phyloP scores from a whole-genome alignment of 2,888 invertebrate species.

The Idaea straminata region DNA sequence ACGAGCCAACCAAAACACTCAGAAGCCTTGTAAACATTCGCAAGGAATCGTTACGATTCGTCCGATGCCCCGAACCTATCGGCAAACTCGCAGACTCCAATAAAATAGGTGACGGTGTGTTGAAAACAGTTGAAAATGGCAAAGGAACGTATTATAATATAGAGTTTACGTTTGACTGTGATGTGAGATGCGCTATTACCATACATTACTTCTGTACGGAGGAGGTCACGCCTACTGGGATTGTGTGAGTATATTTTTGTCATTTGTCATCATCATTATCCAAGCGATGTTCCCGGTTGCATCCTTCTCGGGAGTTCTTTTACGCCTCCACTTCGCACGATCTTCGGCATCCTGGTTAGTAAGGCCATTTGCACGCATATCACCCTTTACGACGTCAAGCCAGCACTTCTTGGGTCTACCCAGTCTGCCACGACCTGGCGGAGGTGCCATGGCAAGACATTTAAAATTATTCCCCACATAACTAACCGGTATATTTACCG shows the following conservation, averaged over 20 bases:
- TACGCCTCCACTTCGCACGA: too few species aligned
- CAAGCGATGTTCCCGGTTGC: too few species aligned
- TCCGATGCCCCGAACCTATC: conserved; percentile 85
- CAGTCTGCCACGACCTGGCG: too few species aligned
- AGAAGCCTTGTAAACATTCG: conserved; percentile 98
- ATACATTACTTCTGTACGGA: conserved; percentile 98
- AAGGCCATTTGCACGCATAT: too few species aligned
- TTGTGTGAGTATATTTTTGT: conserved; percentile 83
- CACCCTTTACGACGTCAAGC: too few species aligned
- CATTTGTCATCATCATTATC: too few species aligned
- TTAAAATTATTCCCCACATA: too few species aligned
- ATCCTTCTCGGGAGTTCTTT: too few species aligned
- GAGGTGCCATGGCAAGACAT: too few species aligned
- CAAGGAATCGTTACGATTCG: conserved; percentile 96
- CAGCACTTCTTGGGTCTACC: too few species aligned
- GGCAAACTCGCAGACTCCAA: conserved; percentile 79
- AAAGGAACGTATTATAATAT: conserved; percentile 91
- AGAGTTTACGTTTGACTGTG: conserved; percentile 98
- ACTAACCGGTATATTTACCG: too few species aligned
- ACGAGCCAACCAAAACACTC: conserved; percentile 97
- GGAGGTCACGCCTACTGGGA: conserved; percentile 91
- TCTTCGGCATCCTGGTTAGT: too few species aligned
- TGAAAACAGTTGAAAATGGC: conserved; percentile 80
- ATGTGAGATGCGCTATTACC: conserved; percentile 95
- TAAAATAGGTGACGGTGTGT: conserved; percentile 76